Percentiles rank a stretch among this genome's conserved stretches.
These are phyloP conservation scores for Hypanus sabinus DNA, from an alignment of 2,113 vertebrate genomes.

Conservation along the genomic window DNA sequence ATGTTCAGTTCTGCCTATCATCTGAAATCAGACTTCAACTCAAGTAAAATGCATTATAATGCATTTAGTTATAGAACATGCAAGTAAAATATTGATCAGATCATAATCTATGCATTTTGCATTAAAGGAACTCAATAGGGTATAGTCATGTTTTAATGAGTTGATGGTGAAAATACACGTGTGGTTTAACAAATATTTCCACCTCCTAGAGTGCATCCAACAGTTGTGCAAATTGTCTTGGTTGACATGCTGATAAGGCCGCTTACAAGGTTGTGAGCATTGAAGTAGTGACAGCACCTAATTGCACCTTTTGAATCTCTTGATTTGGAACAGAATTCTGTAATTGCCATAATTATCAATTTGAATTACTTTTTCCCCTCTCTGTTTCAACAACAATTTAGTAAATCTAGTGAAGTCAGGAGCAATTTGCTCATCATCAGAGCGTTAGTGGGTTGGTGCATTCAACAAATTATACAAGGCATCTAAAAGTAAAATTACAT, in stretches of 20 bases:
- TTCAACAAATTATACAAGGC: background rate
- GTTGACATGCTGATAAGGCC: background rate
- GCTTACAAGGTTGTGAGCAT: conserved; percentile 7
- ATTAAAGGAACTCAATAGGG: background rate
- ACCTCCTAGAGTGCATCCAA: background rate
- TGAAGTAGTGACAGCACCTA: background rate
- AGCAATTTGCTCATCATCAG: conserved; percentile 29
- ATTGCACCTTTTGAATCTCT: conserved; percentile 19
- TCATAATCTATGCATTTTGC: background rate
- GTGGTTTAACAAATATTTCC: background rate
- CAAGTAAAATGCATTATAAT: background rate
- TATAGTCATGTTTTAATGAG: background rate
- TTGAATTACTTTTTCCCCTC: background rate
- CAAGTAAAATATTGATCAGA: background rate
- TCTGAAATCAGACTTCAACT: background rate
- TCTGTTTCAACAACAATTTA: conserved; percentile 30
- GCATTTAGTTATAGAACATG: background rate
- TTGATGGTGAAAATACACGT: background rate
- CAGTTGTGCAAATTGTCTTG: background rate
- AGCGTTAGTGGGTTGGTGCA: background rate
- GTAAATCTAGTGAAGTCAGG: background rate
- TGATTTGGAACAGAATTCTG: conserved; percentile 34
- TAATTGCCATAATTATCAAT: conserved; percentile 28
- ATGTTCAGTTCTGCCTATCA: no score
- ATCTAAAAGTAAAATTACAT: background rate